Conservation (phyloP, 2,113 vertebrate genomes). For the Patagioenas fasciata region DNA sequence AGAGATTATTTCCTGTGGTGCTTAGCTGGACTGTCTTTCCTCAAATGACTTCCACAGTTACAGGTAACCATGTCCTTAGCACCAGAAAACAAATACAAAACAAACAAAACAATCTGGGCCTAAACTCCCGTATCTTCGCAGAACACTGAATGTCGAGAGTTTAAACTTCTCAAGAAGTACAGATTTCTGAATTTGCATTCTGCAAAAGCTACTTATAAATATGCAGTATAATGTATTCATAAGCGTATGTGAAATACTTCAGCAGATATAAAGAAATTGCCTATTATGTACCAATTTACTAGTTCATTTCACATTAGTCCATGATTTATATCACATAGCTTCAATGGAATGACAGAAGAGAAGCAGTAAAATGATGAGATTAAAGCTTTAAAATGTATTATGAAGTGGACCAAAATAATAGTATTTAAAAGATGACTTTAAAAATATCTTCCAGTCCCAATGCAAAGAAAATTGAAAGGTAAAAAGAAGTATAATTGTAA, state of each 20-base stretch:
- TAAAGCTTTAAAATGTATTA: neutral
- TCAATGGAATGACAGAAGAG: neutral
- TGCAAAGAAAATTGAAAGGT: neutral
- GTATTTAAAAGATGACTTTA: neutral
- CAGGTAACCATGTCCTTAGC: neutral
- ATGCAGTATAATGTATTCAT: constrained; percentile 9
- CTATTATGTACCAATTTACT: constrained; percentile 45
- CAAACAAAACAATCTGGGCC: neutral
- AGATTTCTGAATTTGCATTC: neutral
- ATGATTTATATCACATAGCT: neutral
- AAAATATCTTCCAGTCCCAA: neutral
- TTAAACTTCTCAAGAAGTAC: neutral
- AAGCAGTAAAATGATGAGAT: neutral
- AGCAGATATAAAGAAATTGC: constrained; percentile 45
- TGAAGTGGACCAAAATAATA: neutral
- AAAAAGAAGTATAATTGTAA: neutral
- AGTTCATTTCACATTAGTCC: constrained; percentile 36
- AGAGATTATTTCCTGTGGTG: constrained; percentile 39
- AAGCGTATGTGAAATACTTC: neutral
- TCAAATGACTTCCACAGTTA: neutral
- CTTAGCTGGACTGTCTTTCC: constrained; percentile 2
- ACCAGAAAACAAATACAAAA: neutral
- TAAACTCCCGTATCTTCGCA: neutral
- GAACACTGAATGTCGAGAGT: neutral
- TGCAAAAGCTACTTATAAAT: neutral